A percentile compares a stretch with the other conserved stretches of the same genome.
Evolutionary conservation across 2,797 vertebrate genomes (phyloP).

Genomic region (Gobionotothen gibberifrons): DNA sequence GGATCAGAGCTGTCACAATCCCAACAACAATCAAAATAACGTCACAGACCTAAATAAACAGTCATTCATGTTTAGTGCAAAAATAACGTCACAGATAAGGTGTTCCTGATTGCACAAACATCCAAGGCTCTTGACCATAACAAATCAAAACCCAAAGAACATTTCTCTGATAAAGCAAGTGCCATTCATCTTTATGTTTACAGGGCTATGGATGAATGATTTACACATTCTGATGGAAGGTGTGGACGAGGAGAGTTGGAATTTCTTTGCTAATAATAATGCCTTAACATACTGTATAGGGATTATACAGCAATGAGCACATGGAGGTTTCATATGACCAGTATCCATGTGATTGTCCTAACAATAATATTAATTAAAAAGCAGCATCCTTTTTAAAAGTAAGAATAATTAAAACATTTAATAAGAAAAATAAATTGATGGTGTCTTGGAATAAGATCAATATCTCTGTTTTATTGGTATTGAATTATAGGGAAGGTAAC

Average conservation of each 20-base stretch:
- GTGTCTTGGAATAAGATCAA: no score
- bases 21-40: neutral
- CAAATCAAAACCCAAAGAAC: neutral
- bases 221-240: slow-evolving; percentile 9
- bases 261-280: neutral
- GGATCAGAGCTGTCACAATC: neutral
- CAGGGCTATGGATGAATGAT: neutral
- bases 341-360: no score
- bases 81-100: neutral
- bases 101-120: neutral
- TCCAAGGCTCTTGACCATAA: neutral
- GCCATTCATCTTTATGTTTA: neutral
- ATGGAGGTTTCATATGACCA: neutral
- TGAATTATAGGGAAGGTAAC: no score
- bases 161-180: slow-evolving; percentile 9
- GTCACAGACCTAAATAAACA: no score
- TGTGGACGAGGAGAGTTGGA: slow-evolving; percentile 1
- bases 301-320: neutral
- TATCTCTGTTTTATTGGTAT: no score
- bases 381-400: no score
- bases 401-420: no score
- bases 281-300: neutral
- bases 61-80: neutral
- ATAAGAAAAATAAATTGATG: no score
- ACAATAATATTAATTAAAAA: no score